A percentile compares a stretch with the other conserved stretches of the same genome.
Evolutionary conservation across 2,113 vertebrate species (phyloP).

Genomic region (Ceratotherium simum): DNA sequence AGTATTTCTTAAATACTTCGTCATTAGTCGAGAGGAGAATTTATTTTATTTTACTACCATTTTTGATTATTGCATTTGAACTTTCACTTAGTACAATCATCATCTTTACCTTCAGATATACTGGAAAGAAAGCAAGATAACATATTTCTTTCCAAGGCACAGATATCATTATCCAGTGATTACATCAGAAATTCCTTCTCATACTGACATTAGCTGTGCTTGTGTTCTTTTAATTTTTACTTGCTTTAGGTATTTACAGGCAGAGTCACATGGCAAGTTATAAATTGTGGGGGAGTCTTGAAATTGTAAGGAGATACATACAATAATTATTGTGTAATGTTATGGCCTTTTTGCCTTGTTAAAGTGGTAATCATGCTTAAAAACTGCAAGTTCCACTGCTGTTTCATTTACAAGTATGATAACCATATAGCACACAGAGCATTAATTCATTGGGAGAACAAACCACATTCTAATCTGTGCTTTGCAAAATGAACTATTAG

Average conservation of each 20-base stretch:
- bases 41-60: constrained; percentile 53
- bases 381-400: constrained; percentile 67
- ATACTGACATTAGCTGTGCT: constrained; percentile 38
- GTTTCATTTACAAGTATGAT: constrained; percentile 66
- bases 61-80: constrained; percentile 23
- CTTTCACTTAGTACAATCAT: constrained; percentile 60
- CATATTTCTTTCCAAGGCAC: constrained; percentile 69
- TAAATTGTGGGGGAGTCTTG: background rate
- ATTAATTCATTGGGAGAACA: constrained; percentile 59
- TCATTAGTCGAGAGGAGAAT: constrained; percentile 64
- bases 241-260: constrained; percentile 49
- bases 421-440: background rate
- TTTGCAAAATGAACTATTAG: constrained; percentile 59
- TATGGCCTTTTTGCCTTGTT: constrained; percentile 48
- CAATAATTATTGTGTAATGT: background rate
- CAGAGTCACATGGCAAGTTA: constrained; percentile 2
- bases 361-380: constrained; percentile 14
- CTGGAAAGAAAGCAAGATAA: constrained; percentile 48
- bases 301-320: constrained; percentile 18
- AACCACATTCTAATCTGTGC: constrained; percentile 52
- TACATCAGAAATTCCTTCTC: constrained; percentile 45
- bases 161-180: constrained; percentile 57
- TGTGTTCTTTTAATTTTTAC: constrained; percentile 46
- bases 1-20: constrained; percentile 70
- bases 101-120: constrained; percentile 63